phyloP scores from a whole-genome alignment of 2,888 invertebrate genomes.

The Calameuta pallipes region DNA sequence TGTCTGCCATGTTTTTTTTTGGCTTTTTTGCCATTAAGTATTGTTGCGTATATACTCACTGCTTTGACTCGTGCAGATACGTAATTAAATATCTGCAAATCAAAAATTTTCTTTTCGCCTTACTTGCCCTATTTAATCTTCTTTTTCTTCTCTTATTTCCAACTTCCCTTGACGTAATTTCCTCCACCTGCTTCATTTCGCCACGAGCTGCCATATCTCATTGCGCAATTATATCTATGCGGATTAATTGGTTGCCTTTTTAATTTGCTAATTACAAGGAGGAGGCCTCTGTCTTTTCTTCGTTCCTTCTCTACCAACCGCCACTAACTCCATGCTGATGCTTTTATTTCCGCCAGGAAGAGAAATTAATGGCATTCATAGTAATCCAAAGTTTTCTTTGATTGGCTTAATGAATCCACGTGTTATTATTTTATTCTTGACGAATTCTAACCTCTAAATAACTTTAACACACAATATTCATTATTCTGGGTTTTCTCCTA shows the following conservation, averaged over 20 bases:
- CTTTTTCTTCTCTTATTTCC: neutral
- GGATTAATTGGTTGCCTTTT: neutral
- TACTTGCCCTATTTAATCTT: neutral
- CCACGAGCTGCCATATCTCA: neutral
- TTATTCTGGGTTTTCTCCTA: neutral
- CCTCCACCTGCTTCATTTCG: neutral
- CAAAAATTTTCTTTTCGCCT: neutral
- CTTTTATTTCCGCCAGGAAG: neutral
- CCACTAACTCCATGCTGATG: neutral
- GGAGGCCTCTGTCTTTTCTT: neutral
- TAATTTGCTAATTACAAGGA: constrained; percentile 2
- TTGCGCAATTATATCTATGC: neutral
- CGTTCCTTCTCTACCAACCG: neutral
- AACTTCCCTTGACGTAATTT: neutral
- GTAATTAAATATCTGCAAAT: neutral
- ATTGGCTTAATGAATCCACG: neutral
- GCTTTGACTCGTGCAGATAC: neutral
- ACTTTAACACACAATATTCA: neutral
- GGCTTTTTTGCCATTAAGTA: neutral
- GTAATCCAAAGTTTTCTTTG: constrained; percentile 1
- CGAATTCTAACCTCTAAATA: neutral
- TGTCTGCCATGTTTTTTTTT: neutral
- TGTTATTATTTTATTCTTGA: neutral
- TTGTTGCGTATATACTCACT: neutral
- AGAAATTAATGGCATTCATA: neutral